Conservation (phyloP, 1,140 invertebrate genomes). For the Harpegnathos saltator region DNA sequence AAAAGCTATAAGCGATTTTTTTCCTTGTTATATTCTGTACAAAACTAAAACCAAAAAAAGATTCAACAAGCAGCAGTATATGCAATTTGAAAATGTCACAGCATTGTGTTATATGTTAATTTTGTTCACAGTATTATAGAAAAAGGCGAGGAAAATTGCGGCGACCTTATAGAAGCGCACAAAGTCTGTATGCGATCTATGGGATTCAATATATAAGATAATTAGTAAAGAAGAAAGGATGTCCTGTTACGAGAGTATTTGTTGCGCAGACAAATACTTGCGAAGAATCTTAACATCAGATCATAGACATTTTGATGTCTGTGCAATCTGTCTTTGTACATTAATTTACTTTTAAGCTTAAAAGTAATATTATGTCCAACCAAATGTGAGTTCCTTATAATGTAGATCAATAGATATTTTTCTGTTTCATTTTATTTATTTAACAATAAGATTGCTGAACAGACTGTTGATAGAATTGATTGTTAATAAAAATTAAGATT, state of each 20-base stretch:
- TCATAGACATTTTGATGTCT: slow-evolving; percentile 27
- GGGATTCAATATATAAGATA: slow-evolving; percentile 96
- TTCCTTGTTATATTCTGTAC: too few relatives aligned
- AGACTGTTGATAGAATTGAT: background rate
- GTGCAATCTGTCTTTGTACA: slow-evolving; percentile 14
- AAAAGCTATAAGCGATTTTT: too few relatives aligned
- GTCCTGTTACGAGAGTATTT: background rate
- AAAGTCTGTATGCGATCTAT: slow-evolving; percentile 97
- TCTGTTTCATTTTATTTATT: background rate
- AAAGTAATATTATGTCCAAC: background rate
- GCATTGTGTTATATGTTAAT: background rate
- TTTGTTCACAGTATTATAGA: slow-evolving; percentile 94
- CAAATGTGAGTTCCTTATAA: background rate
- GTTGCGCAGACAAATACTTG: background rate
- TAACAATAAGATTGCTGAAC: background rate
- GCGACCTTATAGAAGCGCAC: slow-evolving; percentile 96
- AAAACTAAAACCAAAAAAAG: background rate
- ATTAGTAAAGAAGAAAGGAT: slow-evolving; percentile 16
- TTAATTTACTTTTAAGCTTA: slow-evolving; percentile 27
- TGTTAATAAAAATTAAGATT: slow-evolving; percentile 15
- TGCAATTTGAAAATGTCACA: too few relatives aligned
- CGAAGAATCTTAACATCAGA: slow-evolving; percentile 52
- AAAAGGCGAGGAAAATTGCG: slow-evolving; percentile 97
- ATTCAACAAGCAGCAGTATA: background rate
- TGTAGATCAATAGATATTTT: slow-evolving; percentile 30